These are phyloP conservation scores for Leptarthrus brevirostris DNA, from an alignment of 2,888 invertebrate genomes.

Conservation along the genomic window DNA sequence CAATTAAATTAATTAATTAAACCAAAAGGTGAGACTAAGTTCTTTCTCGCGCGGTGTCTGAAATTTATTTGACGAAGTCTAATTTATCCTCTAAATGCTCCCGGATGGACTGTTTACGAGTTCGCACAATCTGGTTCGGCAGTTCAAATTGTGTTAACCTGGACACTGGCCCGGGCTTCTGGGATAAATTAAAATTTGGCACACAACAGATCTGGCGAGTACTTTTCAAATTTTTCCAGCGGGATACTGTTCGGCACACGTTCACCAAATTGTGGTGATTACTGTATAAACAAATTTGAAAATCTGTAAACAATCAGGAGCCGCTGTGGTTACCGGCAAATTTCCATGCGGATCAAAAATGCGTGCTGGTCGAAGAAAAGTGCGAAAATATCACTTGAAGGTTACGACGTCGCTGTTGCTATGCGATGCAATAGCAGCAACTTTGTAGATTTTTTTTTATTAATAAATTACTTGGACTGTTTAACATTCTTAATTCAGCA, in stretches of 20 bases:
- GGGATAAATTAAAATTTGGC: not conserved
- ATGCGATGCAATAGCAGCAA: not conserved
- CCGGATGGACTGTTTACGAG: not conserved
- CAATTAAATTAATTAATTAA: constrained; percentile 42
- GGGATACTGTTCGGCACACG: not conserved
- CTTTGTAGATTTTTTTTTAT: not conserved
- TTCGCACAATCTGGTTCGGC: not conserved
- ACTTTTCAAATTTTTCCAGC: not conserved
- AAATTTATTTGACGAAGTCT: too few relatives aligned
- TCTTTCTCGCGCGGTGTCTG: too few relatives aligned
- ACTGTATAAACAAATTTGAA: not conserved
- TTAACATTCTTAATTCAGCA: not conserved
- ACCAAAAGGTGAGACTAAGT: not conserved
- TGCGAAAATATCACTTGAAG: not conserved
- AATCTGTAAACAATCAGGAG: not conserved
- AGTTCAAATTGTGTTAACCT: too few relatives aligned
- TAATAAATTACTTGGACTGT: not conserved
- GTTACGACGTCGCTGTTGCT: not conserved
- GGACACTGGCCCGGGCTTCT: too few relatives aligned
- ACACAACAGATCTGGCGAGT: not conserved
- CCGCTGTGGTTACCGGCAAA: not conserved
- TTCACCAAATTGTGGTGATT: not conserved
- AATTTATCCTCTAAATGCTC: not conserved
- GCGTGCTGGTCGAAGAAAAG: not conserved
- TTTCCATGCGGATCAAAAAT: not conserved